Percentiles rank a stretch among this genome's conserved stretches.
Evolutionary conservation across 2,888 invertebrate species (phyloP).

Genomic region (Bhutanitis thaidina): DNA sequence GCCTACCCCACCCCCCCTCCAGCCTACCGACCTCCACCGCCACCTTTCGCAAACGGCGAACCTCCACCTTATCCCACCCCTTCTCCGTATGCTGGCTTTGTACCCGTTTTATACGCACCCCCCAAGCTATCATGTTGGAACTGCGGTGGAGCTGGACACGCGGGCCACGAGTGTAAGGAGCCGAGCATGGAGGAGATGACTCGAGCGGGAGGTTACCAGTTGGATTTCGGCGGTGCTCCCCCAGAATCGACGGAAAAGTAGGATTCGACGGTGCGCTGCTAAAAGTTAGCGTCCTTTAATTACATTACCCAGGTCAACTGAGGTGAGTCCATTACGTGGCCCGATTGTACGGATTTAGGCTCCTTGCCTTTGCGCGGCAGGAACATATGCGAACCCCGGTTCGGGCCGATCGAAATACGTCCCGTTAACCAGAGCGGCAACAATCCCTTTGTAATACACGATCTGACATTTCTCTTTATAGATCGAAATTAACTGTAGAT

Average conservation of each 20-base stretch:
- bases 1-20: constrained; percentile 65
- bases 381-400: constrained; percentile 22
- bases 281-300: constrained; percentile 22
- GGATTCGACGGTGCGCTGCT: constrained; percentile 23
- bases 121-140: constrained; percentile 92
- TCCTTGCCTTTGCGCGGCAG: constrained; percentile 10
- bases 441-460: constrained; percentile 8
- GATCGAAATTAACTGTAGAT: constrained; percentile 42
- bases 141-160: constrained; percentile 92
- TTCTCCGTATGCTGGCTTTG: constrained; percentile 62
- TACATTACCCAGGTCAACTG: constrained; percentile 7
- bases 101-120: constrained; percentile 78
- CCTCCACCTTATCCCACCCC: constrained; percentile 64
- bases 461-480: constrained; percentile 34
- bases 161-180: constrained; percentile 92
- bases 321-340: constrained; percentile 7
- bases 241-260: constrained; percentile 63
- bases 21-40: constrained; percentile 62
- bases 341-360: constrained; percentile 25
- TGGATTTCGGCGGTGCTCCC: constrained; percentile 81
- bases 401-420: constrained; percentile 17
- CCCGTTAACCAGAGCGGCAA: constrained; percentile 3
- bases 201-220: constrained; percentile 83
- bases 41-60: constrained; percentile 71
- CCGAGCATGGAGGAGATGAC: constrained; percentile 96